Conservation (phyloP, 2,888 invertebrate species). For the Caenorhabditis macrosperma region DNA sequence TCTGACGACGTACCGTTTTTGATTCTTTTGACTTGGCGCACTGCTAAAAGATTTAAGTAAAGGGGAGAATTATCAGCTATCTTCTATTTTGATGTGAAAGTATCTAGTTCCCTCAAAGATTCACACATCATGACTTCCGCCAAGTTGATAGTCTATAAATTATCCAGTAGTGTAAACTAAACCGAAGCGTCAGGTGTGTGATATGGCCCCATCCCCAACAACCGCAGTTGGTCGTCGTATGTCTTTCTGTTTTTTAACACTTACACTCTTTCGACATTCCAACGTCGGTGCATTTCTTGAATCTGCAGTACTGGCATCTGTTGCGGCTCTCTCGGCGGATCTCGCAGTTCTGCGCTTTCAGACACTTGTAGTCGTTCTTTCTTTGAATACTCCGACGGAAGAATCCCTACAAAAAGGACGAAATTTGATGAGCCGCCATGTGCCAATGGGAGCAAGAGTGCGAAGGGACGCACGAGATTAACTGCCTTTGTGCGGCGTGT, state of each 20-base stretch:
- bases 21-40: slow-evolving; percentile 27
- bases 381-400: slow-evolving; percentile 96
- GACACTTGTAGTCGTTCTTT: slow-evolving; percentile 95
- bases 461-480: slow-evolving; percentile 4
- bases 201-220: neutral
- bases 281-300: slow-evolving; percentile 95
- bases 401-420: slow-evolving; percentile 87
- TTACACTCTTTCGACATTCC: slow-evolving; percentile 98
- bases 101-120: neutral
- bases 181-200: neutral
- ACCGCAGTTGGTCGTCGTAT: neutral
- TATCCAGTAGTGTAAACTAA: slow-evolving; percentile 6
- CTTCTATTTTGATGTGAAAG: neutral
- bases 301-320: slow-evolving; percentile 95
- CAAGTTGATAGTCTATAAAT: slow-evolving; percentile 14
- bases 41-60: slow-evolving; percentile 24
- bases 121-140: neutral
- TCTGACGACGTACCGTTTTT: neutral
- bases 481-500: slow-evolving; percentile 36
- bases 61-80: neutral
- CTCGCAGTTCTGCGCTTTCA: slow-evolving; percentile 93
- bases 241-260: neutral
- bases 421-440: neutral
- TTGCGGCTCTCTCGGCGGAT: slow-evolving; percentile 94
- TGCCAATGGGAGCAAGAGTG: slow-evolving; percentile 34